Conservation (phyloP, 2,888 invertebrate species). For the Gortyna flavago region DNA sequence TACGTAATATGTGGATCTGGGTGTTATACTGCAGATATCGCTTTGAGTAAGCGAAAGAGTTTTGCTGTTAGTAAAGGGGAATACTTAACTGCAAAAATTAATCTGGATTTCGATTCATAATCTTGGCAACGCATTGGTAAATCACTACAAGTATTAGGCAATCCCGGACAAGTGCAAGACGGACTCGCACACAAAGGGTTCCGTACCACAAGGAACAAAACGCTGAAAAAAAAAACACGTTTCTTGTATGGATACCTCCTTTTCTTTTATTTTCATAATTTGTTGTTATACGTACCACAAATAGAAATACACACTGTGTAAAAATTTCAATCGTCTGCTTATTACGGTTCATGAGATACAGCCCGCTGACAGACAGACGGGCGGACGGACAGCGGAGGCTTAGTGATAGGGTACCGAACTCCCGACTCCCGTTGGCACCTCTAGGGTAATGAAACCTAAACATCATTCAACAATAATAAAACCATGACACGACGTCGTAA, state of each 20-base stretch:
- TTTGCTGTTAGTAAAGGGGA: neutral
- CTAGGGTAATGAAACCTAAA: neutral
- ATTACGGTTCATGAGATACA: neutral
- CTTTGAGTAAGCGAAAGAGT: slow-evolving; percentile 6
- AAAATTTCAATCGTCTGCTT: neutral
- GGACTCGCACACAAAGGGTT: neutral
- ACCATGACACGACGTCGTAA: neutral
- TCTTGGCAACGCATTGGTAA: neutral
- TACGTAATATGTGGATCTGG: slow-evolving; percentile 11
- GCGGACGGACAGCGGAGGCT: neutral
- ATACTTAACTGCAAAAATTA: fast-evolving
- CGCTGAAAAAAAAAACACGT: neutral
- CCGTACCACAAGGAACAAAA: neutral
- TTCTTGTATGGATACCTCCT: neutral
- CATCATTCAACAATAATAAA: neutral
- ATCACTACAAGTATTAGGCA: neutral
- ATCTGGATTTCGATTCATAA: neutral
- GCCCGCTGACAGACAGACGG: neutral
- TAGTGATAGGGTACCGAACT: too few relatives aligned
- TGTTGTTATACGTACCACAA: neutral
- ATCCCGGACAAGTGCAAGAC: neutral
- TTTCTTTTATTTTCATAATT: neutral
- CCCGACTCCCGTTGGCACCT: neutral
- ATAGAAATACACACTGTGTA: neutral
- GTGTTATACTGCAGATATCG: neutral